A percentile compares a stretch with the other conserved stretches of the same genome.
These are phyloP conservation scores for Chondrilla cf. caribensis DNA, from an alignment of 37 sponge, comb jelly and placozoan species.

Conservation along the genomic window DNA sequence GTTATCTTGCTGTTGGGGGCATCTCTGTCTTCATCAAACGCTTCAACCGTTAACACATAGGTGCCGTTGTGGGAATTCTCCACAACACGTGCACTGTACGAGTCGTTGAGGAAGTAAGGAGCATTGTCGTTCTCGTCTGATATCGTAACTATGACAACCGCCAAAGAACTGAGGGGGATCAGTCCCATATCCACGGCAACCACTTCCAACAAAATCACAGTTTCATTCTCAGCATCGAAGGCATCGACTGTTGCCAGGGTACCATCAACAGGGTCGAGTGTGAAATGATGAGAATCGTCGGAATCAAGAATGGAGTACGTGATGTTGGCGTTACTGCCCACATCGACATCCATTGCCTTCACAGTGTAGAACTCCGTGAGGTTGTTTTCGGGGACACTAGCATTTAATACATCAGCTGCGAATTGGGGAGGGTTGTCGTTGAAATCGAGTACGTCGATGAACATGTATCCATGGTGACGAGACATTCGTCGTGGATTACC, in stretches of 20 bases:
- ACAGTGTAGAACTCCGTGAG: neutral
- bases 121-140: constrained; percentile 53
- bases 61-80: constrained; percentile 58
- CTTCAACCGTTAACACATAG: constrained; percentile 21
- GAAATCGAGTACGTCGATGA: constrained; percentile 59
- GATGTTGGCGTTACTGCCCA: constrained; percentile 24
- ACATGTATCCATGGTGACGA: constrained; percentile 28
- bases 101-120: constrained; percentile 33
- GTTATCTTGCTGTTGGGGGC: constrained; percentile 40
- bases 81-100: constrained; percentile 28
- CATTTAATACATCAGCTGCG: neutral
- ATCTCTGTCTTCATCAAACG: constrained; percentile 56
- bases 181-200: constrained; percentile 60
- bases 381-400: constrained; percentile 37
- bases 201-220: constrained; percentile 23
- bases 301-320: neutral
- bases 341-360: neutral
- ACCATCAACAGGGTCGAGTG: constrained; percentile 28
- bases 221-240: constrained; percentile 59
- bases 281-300: constrained; percentile 17
- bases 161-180: constrained; percentile 33
- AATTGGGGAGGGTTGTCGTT: constrained; percentile 76
- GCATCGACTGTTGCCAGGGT: constrained; percentile 34
- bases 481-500: neutral
- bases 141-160: constrained; percentile 31